Evolutionary conservation across 2,113 vertebrate species (phyloP).

Genomic region (Pelecanoides urinatrix): DNA sequence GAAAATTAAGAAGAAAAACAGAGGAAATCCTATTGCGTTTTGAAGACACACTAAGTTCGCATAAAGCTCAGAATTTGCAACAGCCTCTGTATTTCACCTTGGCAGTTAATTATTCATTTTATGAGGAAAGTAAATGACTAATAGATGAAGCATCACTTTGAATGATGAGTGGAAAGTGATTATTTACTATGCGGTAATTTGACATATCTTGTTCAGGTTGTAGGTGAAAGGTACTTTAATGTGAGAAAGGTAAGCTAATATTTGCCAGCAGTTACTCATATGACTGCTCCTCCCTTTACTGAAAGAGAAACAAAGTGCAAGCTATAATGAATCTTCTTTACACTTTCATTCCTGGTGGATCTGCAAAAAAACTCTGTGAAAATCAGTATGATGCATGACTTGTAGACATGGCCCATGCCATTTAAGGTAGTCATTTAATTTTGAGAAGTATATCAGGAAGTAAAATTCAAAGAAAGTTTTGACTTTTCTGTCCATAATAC

Average conservation of each 20-base stretch:
- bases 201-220: neutral
- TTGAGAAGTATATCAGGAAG: neutral
- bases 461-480: neutral
- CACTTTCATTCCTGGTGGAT: neutral
- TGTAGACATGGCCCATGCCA: neutral
- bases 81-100: neutral
- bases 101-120: neutral
- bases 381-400: neutral
- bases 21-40: neutral
- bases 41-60: neutral
- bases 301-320: neutral
- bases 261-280: neutral
- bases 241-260: neutral
- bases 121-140: neutral
- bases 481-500: neutral
- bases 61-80: neutral
- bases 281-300: neutral
- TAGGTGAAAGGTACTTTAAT: neutral
- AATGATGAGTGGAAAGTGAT: neutral
- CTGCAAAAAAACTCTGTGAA: neutral
- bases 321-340: neutral
- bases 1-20: neutral
- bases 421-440: neutral
- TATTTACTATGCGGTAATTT: constrained; percentile 3
- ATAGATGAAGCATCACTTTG: neutral